Evolutionary conservation across 2,888 invertebrate species (phyloP).

Genomic region (Polia nebulosa): DNA sequence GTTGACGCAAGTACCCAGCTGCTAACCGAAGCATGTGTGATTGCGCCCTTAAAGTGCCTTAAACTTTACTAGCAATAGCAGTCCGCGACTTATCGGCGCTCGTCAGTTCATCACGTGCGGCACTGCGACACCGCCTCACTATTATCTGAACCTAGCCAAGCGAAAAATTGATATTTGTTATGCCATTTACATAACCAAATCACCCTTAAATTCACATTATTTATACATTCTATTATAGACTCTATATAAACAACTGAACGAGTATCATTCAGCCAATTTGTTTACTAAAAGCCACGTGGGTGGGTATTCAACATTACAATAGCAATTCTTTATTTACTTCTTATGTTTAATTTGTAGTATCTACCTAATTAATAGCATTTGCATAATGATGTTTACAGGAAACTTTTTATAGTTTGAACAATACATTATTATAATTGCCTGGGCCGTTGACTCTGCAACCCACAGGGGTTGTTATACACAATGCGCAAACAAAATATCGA

Average conservation of each 20-base stretch:
- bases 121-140: constrained; percentile 54
- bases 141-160: constrained; percentile 75
- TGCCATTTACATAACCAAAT: constrained; percentile 70
- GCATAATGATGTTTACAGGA: constrained; percentile 29
- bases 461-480: constrained; percentile 6
- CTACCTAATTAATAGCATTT: constrained; percentile 40
- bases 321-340: constrained; percentile 27
- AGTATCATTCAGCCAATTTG: constrained; percentile 44
- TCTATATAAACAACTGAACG: constrained; percentile 41
- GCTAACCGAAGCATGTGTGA: constrained; percentile 42
- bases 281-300: constrained; percentile 31
- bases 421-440: constrained; percentile 34
- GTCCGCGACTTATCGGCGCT: constrained; percentile 47
- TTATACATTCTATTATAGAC: constrained; percentile 55
- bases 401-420: constrained; percentile 12
- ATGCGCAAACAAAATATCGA: constrained; percentile 28
- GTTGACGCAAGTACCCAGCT: constrained; percentile 31
- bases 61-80: constrained; percentile 50
- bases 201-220: constrained; percentile 57
- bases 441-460: constrained; percentile 1
- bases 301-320: constrained; percentile 29
- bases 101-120: constrained; percentile 40
- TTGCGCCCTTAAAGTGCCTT: constrained; percentile 58
- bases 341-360: constrained; percentile 31
- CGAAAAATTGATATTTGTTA: constrained; percentile 84